Percentiles rank a stretch among this genome's conserved stretches.
phyloP scores from a whole-genome alignment of 2,797 vertebrate species.

The Acanthurus tractus region DNA sequence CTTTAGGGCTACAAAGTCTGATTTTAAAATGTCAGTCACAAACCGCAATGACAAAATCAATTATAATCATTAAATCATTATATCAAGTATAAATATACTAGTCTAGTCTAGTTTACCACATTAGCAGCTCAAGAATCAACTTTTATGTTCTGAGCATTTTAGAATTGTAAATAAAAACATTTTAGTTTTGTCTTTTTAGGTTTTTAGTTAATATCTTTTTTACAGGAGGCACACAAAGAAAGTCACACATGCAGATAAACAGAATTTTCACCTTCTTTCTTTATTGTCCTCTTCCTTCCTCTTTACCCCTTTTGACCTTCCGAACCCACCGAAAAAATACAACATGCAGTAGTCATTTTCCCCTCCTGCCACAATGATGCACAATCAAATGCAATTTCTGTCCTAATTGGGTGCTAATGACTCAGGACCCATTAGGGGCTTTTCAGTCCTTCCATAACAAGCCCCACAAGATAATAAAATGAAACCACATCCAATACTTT shows the following conservation, averaged over 20 bases:
- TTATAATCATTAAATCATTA: too few species aligned
- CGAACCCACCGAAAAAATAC: not conserved
- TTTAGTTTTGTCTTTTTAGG: not conserved
- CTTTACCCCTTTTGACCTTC: not conserved
- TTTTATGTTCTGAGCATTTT: not conserved
- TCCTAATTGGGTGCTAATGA: constrained; percentile 67
- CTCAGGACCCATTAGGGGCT: constrained; percentile 52
- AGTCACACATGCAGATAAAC: not conserved
- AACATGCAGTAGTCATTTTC: constrained; percentile 9
- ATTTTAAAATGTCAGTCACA: too few species aligned
- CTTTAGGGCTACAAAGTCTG: too few species aligned
- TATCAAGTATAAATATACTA: too few species aligned
- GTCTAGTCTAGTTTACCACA: too few species aligned
- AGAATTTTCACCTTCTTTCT: not conserved
- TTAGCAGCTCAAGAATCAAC: not conserved
- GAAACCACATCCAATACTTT: constrained; percentile 63
- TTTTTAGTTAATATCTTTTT: constrained; percentile 14
- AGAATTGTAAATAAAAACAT: too few species aligned
- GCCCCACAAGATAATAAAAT: constrained; percentile 48
- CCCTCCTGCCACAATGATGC: constrained; percentile 36
- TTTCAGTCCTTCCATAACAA: constrained; percentile 52
- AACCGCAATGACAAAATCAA: too few species aligned
- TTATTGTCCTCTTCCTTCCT: not conserved
- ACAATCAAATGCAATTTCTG: constrained; percentile 54
- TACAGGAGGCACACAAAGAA: not conserved